These are phyloP conservation scores for Drosophila eugracilis DNA, from an alignment of 1,140 invertebrate genomes.

Conservation along the genomic window DNA sequence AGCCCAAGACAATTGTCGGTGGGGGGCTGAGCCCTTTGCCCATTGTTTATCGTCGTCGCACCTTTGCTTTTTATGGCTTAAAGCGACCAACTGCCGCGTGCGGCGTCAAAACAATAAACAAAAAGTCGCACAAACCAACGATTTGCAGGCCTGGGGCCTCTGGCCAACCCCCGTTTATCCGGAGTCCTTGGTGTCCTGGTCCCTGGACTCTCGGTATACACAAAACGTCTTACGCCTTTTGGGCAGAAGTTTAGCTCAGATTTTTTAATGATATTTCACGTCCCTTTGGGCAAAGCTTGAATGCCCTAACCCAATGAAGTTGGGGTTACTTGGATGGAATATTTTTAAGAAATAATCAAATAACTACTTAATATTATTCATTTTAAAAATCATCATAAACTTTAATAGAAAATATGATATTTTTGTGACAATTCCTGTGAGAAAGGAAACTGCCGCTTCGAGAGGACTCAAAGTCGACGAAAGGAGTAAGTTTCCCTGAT, in stretches of 20 bases:
- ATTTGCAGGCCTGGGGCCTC: background rate
- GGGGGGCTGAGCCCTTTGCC: conserved; percentile 14
- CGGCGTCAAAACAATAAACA: conserved; percentile 75
- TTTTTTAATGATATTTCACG: conserved; percentile 50
- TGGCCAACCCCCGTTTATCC: conserved; percentile 7
- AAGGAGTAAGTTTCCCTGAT: conserved; percentile 37
- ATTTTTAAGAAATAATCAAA: no score
- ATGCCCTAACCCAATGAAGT: conserved; percentile 9
- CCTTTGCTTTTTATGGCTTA: conserved; percentile 78
- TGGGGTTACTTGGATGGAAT: no score
- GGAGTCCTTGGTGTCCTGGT: background rate
- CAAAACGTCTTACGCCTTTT: conserved; percentile 67
- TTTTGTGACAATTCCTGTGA: no score
- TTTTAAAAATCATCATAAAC: background rate
- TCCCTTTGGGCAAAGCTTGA: background rate
- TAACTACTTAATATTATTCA: background rate
- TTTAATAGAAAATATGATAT: no score
- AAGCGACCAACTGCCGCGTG: conserved; percentile 68
- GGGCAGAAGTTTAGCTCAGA: conserved; percentile 59
- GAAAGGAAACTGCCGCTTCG: conserved; percentile 12
- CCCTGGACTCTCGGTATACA: conserved; percentile 14
- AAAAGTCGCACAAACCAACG: conserved; percentile 23
- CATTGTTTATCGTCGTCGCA: conserved; percentile 74
- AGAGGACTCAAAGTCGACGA: background rate
- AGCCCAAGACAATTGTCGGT: conserved; percentile 35